Evolutionary conservation across 2,888 invertebrate genomes (phyloP).

Genomic region (Gastracanthus pulcherrimus): DNA sequence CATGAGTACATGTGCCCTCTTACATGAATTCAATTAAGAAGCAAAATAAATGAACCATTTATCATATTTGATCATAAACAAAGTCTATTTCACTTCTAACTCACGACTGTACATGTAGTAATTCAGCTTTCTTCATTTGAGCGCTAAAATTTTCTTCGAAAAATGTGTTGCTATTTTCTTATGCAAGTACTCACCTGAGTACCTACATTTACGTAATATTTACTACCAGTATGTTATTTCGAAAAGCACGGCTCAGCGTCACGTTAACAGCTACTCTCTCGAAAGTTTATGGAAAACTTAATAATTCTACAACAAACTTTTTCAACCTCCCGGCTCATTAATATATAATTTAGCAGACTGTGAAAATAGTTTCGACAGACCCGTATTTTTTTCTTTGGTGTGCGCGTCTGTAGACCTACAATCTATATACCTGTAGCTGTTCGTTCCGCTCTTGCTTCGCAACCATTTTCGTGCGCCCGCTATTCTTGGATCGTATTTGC

Average conservation of each 20-base stretch:
- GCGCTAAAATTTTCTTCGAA: neutral
- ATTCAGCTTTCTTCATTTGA: neutral
- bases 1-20: no score
- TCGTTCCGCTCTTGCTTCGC: conserved; percentile 16
- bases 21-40: no score
- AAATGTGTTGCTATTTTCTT: neutral
- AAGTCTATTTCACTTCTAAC: neutral
- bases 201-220: neutral
- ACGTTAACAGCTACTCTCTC: neutral
- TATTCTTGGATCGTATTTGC: neutral
- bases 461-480: neutral
- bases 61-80: neutral
- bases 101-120: neutral
- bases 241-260: neutral
- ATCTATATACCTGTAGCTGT: neutral
- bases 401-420: neutral
- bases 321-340: neutral
- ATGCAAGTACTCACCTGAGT: neutral
- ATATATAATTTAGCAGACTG: neutral
- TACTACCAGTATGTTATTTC: neutral
- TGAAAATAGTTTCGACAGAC: neutral
- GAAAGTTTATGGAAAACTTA: neutral
- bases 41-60: no score
- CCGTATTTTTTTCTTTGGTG: neutral
- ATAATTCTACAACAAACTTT: neutral